Evolutionary conservation across 2,888 invertebrate species (phyloP).

Genomic region (Bombylius discolor): DNA sequence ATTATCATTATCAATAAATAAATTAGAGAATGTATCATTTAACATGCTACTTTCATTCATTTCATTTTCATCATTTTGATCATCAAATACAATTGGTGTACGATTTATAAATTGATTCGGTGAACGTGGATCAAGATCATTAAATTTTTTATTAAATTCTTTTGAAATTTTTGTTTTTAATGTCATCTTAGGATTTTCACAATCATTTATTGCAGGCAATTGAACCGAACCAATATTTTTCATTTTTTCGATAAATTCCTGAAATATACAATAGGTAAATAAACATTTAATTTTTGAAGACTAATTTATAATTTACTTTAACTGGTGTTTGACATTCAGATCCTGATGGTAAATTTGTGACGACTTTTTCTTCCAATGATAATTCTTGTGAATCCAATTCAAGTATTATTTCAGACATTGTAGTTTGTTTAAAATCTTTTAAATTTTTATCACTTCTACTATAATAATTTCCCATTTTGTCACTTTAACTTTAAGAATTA

Average conservation of each 20-base stretch:
- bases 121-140: slow-evolving; percentile 11
- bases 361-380: neutral
- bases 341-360: slow-evolving; percentile 10
- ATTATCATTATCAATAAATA: neutral
- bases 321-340: slow-evolving; percentile 11
- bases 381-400: too few species aligned
- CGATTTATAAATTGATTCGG: slow-evolving; percentile 11
- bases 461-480: neutral
- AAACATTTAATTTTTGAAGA: neutral
- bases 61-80: too few species aligned
- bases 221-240: neutral
- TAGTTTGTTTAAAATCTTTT: neutral
- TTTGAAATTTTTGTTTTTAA: slow-evolving; percentile 1
- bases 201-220: neutral
- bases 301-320: slow-evolving; percentile 2
- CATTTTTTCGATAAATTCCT: neutral
- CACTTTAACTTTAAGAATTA: too few species aligned
- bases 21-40: slow-evolving; percentile 6
- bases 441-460: neutral
- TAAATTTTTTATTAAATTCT: slow-evolving; percentile 1
- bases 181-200: neutral
- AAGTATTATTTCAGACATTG: too few species aligned
- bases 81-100: slow-evolving; percentile 10
- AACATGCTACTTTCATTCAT: neutral
- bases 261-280: neutral